Evolutionary conservation across 2,113 vertebrate genomes (phyloP).

Genomic region (Lepisosteus oculatus): DNA sequence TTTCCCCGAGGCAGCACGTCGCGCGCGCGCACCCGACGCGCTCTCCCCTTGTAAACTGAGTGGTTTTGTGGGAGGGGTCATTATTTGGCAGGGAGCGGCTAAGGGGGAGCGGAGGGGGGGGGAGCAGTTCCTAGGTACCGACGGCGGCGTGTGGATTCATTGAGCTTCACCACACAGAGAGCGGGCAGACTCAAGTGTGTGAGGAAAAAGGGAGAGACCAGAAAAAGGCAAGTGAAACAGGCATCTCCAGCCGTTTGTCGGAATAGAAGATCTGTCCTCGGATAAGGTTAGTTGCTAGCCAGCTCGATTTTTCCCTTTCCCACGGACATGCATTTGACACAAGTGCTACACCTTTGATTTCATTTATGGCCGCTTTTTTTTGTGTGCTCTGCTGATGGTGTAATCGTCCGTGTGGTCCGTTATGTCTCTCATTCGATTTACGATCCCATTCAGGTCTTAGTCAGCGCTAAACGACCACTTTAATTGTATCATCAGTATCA

Average conservation of each 20-base stretch:
- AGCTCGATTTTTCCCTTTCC: background rate
- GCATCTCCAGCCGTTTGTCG: slow-evolving; percentile 39
- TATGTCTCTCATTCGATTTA: too few species aligned
- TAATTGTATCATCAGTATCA: too few species aligned
- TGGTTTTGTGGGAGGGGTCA: slow-evolving; percentile 55
- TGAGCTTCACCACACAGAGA: slow-evolving; percentile 62
- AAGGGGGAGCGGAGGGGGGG: slow-evolving; percentile 52
- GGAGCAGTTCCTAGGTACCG: slow-evolving; percentile 56
- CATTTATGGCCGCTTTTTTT: too few species aligned
- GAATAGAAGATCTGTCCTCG: slow-evolving; percentile 47
- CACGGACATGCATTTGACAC: background rate
- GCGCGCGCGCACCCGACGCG: slow-evolving; percentile 57
- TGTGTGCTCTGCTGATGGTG: too few species aligned
- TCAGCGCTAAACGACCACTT: too few species aligned
- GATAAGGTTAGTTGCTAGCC: slow-evolving; percentile 30
- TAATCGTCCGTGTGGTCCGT: too few species aligned
- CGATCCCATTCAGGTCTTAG: too few species aligned
- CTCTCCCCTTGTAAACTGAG: slow-evolving; percentile 52
- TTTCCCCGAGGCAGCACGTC: slow-evolving; percentile 19
- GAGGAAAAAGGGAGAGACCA: slow-evolving; percentile 29
- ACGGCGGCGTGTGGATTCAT: slow-evolving; percentile 54
- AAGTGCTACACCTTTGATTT: background rate
- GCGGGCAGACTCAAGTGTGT: slow-evolving; percentile 48
- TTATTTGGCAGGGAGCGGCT: slow-evolving; percentile 62
- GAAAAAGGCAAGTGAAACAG: slow-evolving; percentile 42